These are phyloP conservation scores for Todiramphus chloris DNA, from an alignment of 2,113 vertebrate species.

Conservation along the genomic window DNA sequence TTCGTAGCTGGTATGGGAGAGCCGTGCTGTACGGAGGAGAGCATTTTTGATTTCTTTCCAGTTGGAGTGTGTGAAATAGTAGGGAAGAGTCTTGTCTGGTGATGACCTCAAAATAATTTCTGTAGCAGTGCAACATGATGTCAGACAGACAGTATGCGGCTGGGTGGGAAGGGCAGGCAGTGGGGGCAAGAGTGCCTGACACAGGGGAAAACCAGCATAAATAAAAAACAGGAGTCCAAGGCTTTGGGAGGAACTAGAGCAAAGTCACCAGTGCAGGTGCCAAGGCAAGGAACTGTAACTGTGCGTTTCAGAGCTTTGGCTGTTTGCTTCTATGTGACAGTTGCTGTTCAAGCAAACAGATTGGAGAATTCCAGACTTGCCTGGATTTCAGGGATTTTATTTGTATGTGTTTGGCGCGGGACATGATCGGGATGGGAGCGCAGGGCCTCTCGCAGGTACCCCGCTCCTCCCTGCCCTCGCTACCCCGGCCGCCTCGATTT, in stretches of 20 bases:
- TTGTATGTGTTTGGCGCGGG: background rate
- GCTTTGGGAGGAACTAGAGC: constrained; percentile 19
- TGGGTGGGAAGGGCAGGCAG: background rate
- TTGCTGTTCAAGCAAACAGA: constrained; percentile 51
- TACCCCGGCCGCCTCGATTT: background rate
- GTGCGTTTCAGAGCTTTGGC: constrained; percentile 28
- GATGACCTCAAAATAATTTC: constrained; percentile 9
- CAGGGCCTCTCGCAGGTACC: background rate
- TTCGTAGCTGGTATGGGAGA: background rate
- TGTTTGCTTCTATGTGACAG: constrained; percentile 29
- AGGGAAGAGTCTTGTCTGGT: background rate
- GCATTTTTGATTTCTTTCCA: background rate
- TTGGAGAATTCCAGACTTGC: constrained; percentile 34
- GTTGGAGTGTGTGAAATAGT: background rate
- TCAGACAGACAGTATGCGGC: background rate
- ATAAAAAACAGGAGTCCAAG: background rate
- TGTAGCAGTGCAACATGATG: background rate
- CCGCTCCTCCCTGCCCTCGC: background rate
- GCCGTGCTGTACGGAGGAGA: background rate
- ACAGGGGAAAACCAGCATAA: background rate
- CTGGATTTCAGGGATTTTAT: background rate
- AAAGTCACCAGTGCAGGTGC: constrained; percentile 56
- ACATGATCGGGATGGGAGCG: background rate
- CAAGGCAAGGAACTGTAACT: background rate
- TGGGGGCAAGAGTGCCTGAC: background rate